Evolutionary conservation across 2,888 invertebrate species (phyloP).

Genomic region (Pollenia amentaria): DNA sequence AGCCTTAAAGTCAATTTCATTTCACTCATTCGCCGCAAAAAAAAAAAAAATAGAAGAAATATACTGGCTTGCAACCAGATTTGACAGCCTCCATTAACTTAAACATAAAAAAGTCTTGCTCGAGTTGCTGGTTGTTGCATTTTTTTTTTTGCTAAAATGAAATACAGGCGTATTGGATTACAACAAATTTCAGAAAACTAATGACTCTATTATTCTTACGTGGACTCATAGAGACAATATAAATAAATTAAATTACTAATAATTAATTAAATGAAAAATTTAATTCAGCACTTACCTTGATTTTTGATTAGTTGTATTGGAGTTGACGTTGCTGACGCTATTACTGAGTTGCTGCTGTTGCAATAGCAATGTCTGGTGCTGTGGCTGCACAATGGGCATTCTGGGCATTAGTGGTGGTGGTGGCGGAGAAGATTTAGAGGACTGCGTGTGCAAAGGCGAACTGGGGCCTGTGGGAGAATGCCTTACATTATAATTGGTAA

Average conservation of each 20-base stretch:
- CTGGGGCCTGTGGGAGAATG: conserved; percentile 59
- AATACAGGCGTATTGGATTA: conserved; percentile 56
- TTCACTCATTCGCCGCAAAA: conserved; percentile 17
- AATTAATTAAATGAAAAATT: conserved; percentile 66
- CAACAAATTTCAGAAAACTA: conserved; percentile 48
- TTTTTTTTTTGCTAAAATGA: conserved; percentile 25
- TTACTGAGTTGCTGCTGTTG: conserved; percentile 27
- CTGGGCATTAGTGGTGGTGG: conserved; percentile 84
- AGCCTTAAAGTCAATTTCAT: conserved; percentile 61
- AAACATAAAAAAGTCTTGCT: neutral
- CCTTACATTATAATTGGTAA: conserved; percentile 55
- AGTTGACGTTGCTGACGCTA: conserved; percentile 73
- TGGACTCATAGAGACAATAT: neutral
- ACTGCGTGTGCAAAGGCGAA: neutral
- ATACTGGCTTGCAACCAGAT: conserved; percentile 7
- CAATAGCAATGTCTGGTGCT: conserved; percentile 18
- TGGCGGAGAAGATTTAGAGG: conserved; percentile 76
- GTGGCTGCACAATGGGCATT: conserved; percentile 74
- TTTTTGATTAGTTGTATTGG: conserved; percentile 75
- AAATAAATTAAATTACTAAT: conserved; percentile 49
- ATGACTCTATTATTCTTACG: conserved; percentile 69
- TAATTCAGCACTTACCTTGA: conserved; percentile 78
- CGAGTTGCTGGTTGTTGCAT: neutral
- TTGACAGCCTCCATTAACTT: conserved; percentile 32
- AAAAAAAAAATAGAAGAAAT: neutral